Base-by-base conservation (phyloP, 1,140 invertebrate genomes). In the Diuraphis noxia region DNA sequence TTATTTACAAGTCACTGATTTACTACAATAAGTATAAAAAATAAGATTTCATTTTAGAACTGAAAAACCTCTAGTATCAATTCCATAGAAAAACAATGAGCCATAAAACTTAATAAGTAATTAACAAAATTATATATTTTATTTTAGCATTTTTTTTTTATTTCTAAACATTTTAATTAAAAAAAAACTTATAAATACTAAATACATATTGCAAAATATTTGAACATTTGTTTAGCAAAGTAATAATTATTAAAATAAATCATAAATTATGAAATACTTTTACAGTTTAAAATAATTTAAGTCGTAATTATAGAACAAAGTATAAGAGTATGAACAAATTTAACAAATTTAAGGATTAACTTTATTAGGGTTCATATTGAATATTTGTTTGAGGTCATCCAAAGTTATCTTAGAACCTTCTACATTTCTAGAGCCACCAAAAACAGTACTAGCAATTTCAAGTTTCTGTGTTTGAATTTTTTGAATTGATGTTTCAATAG, bases 401-500 rank as follows among this genome's bases (percentile, higher is more conserved):
- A 97, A 94, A 1, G 96, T 95, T 2, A 98, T 94, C 93, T 97
- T 97, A 79, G 95, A 95, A 30, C 94, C 95, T 81, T 94, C 93
- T 2, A 93, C 93, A 92, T 94, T 94, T 91, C 95, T 94, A 0
- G 95, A 94, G 19, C 96, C 97, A 0, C 95, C 96, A 23, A 98
- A 94, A 49, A 98, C 95, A 93, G 95, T 96, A n/a, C 96, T 94
- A 0, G 98, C 97, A 56, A 98, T 93, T n/a, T 95, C 94, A 43
- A 97, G 93, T 93, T 99, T 99, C 49, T 95, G 95, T 46, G 97
- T 94, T 93, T 99, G 98, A 21, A 99, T 94, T 8, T 94, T 93
- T 87, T 96, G 94, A 92, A 99, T 98, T 77, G 96, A 95, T 93
- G 98, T 96, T 94, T 99, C 98, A 43, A 99, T 96, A 0, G 98